A percentile compares a stretch with the other conserved stretches of the same genome.
These are phyloP conservation scores for Zele albiditarsus DNA, from an alignment of 2,888 invertebrate species.

Conservation along the genomic window DNA sequence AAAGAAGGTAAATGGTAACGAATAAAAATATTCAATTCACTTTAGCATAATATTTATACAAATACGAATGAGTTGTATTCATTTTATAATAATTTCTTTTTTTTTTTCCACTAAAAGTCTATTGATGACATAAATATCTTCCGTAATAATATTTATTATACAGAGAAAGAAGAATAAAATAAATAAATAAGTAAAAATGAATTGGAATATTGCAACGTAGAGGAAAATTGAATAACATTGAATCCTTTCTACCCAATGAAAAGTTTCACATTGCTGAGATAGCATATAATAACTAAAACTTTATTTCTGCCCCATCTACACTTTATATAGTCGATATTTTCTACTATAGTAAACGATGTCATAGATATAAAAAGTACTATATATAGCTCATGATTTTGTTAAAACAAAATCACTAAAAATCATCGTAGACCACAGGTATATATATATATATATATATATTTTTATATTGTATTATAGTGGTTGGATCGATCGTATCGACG, in stretches of 20 bases:
- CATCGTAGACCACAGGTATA: neutral
- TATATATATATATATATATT: neutral
- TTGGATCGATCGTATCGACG: neutral
- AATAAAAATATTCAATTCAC: too few species aligned
- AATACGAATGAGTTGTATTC: neutral
- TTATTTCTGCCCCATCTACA: slow-evolving; percentile 23
- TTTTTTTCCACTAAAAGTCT: neutral
- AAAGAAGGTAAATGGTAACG: too few species aligned
- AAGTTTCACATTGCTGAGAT: slow-evolving; percentile 10
- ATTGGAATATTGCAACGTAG: slow-evolving; percentile 3
- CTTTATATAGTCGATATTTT: slow-evolving; percentile 15
- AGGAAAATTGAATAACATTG: slow-evolving; percentile 18
- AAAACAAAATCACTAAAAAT: slow-evolving; percentile 12
- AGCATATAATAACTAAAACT: slow-evolving; percentile 25
- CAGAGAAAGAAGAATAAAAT: neutral
- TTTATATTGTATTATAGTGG: neutral
- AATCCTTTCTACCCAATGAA: neutral
- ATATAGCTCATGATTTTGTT: slow-evolving; percentile 10
- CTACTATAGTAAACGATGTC: neutral
- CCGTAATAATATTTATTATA: neutral
- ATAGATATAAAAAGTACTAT: slow-evolving; percentile 3
- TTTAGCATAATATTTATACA: too few species aligned
- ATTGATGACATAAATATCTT: neutral
- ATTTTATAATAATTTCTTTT: too few species aligned
- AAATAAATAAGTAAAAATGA: neutral